Conservation (phyloP, 2,888 invertebrate genomes). For the Lacanobia wlatinum region DNA sequence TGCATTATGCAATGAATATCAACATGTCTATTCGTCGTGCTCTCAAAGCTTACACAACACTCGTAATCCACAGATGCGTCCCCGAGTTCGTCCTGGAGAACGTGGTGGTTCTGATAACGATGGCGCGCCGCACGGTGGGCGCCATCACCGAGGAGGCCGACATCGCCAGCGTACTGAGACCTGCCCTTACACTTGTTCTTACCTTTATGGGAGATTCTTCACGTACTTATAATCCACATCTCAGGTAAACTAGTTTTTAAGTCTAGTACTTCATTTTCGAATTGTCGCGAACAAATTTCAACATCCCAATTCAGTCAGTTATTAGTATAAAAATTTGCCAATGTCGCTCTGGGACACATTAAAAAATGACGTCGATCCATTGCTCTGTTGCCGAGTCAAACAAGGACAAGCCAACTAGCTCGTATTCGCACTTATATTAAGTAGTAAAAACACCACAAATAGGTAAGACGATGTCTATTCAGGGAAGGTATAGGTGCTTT, state of each 20-base stretch:
- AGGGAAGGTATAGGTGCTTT: no score
- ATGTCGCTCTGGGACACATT: no score
- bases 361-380: no score
- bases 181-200: constrained; percentile 94
- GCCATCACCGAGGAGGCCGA: constrained; percentile 92
- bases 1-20: no score
- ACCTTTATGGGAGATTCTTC: constrained; percentile 96
- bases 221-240: constrained; percentile 97
- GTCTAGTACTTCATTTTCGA: neutral
- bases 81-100: constrained; percentile 98
- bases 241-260: constrained; percentile 82
- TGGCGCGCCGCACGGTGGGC: constrained; percentile 92
- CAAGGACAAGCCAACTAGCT: no score
- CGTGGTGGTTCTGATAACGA: constrained; percentile 94
- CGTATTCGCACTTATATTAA: no score
- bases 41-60: neutral
- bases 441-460: no score
- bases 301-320: no score
- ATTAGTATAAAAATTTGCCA: no score
- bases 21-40: neutral
- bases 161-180: constrained; percentile 91
- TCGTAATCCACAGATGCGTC: constrained; percentile 91
- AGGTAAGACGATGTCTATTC: no score
- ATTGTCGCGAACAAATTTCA: neutral
- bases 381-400: no score